phyloP scores from a whole-genome alignment of 2,888 invertebrate species.

The Penaeus monodon region DNA sequence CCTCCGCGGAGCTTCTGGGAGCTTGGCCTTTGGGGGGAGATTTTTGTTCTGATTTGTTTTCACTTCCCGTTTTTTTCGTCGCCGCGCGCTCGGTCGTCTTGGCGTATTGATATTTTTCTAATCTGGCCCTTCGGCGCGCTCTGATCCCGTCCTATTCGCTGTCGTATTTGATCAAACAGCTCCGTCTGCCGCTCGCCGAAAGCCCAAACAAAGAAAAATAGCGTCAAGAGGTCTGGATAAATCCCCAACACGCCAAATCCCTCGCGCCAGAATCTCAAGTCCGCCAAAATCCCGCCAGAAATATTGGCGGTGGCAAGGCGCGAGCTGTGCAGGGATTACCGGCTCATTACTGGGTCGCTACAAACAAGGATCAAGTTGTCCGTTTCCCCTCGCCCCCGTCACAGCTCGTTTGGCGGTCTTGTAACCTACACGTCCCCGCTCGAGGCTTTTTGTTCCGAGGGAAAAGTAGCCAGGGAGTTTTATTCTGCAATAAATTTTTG shows the following conservation, averaged over 20 bases:
- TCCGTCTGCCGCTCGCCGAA: slow-evolving; percentile 9
- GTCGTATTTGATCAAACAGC: no score
- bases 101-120: background rate
- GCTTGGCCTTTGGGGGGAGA: slow-evolving; percentile 27
- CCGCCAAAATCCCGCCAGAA: slow-evolving; percentile 57
- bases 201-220: slow-evolving; percentile 43
- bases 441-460: no score
- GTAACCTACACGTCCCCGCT: slow-evolving; percentile 34
- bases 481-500: no score
- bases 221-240: slow-evolving; percentile 28
- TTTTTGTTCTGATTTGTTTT: slow-evolving; percentile 51
- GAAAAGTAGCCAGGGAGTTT: no score
- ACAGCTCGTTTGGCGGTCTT: slow-evolving; percentile 52
- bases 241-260: slow-evolving; percentile 49
- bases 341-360: slow-evolving; percentile 58
- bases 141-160: no score
- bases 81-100: background rate
- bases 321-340: slow-evolving; percentile 57
- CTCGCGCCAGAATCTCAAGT: slow-evolving; percentile 58
- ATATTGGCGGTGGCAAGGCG: slow-evolving; percentile 56
- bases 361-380: slow-evolving; percentile 63
- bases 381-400: slow-evolving; percentile 52
- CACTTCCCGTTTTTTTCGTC: background rate
- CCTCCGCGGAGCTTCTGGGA: slow-evolving; percentile 25
- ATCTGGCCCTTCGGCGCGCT: no score